Conservation (phyloP, 2,888 invertebrate species). For the Limulus polyphemus region DNA sequence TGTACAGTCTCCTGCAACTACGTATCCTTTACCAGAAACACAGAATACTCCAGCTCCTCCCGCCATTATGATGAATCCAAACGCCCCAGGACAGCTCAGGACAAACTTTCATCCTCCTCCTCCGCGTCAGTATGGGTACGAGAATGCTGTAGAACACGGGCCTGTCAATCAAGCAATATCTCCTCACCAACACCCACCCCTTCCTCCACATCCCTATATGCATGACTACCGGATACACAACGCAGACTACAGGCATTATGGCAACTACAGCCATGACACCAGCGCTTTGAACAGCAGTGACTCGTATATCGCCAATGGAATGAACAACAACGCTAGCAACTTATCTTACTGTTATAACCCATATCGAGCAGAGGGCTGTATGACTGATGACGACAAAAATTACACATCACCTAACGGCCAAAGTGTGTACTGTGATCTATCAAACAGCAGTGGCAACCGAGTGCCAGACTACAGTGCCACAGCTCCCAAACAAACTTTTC, state of each 20-base stretch:
- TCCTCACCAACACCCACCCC: constrained; percentile 13
- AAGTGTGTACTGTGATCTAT: no score
- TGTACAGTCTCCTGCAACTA: background rate
- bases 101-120: background rate
- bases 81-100: background rate
- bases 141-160: background rate
- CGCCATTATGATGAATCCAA: background rate
- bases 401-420: no score
- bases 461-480: constrained; percentile 24
- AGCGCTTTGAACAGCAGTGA: background rate
- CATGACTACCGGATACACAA: constrained; percentile 17
- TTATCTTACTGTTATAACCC: background rate
- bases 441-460: constrained; percentile 3
- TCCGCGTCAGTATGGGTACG: background rate
- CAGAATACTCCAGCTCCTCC: background rate
- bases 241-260: constrained; percentile 3
- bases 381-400: no score
- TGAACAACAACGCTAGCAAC: background rate
- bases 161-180: constrained; percentile 9
- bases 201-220: constrained; percentile 11
- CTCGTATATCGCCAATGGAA: background rate
- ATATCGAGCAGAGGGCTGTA: background rate
- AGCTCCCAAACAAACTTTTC: constrained; percentile 22
- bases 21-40: background rate
- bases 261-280: background rate